Conservation (phyloP, 2,888 invertebrate genomes). For the Brassicogethes aeneus region DNA sequence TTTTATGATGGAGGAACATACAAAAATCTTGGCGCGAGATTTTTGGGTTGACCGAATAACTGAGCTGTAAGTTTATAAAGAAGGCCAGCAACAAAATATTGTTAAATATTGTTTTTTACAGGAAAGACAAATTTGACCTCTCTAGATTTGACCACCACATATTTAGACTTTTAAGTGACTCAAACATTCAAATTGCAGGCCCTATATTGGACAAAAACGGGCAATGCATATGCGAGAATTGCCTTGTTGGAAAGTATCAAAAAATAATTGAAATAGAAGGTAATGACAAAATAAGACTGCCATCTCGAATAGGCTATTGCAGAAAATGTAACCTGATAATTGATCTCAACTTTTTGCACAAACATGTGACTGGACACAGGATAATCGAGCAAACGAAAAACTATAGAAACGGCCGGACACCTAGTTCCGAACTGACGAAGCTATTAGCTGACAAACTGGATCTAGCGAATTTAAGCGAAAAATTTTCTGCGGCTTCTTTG, state of each 20-base stretch:
- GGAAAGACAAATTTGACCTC: constrained; percentile 27
- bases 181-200: constrained; percentile 26
- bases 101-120: constrained; percentile 21
- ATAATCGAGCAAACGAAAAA: too few relatives aligned
- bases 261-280: constrained; percentile 13
- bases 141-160: constrained; percentile 30
- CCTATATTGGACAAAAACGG: constrained; percentile 31
- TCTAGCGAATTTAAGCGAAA: constrained; percentile 11
- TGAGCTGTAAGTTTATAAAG: constrained; percentile 28
- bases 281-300: constrained; percentile 13
- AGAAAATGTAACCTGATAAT: constrained; percentile 19
- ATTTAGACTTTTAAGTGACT: constrained; percentile 30
- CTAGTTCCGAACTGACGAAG: too few relatives aligned
- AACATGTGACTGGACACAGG: constrained; percentile 14
- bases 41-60: constrained; percentile 33
- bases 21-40: constrained; percentile 31
- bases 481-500: constrained; percentile 1
- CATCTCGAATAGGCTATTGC: constrained; percentile 17
- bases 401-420: too few relatives aligned
- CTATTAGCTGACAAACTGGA: constrained; percentile 22
- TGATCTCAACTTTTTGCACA: constrained; percentile 24
- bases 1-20: constrained; percentile 24
- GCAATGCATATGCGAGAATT: constrained; percentile 36
- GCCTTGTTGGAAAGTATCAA: constrained; percentile 31
- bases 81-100: too few relatives aligned